A percentile compares a stretch with the other conserved stretches of the same genome.
These are phyloP conservation scores for Aphelinus certus DNA, from an alignment of 1,140 invertebrate species.

Conservation along the genomic window DNA sequence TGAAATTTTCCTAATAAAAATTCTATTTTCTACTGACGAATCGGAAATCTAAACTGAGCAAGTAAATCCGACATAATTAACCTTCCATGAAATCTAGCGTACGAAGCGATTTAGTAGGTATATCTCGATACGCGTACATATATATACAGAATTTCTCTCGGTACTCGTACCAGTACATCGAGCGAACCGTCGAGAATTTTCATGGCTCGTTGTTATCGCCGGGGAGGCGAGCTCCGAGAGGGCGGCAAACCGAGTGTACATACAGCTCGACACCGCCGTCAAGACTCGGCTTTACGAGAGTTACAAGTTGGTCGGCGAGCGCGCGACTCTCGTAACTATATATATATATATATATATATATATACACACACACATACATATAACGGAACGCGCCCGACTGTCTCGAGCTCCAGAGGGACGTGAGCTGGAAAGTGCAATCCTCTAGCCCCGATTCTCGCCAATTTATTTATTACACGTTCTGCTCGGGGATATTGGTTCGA, in stretches of 20 bases:
- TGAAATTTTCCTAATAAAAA: too few relatives aligned
- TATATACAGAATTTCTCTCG: too few relatives aligned
- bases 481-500: background rate
- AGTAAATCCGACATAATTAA: too few relatives aligned
- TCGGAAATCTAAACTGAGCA: too few relatives aligned
- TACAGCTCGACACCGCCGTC: too few relatives aligned
- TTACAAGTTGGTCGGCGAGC: slow-evolving; percentile 29
- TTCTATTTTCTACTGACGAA: too few relatives aligned
- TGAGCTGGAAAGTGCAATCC: slow-evolving; percentile 9
- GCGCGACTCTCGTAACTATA: background rate
- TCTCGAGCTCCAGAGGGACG: too few relatives aligned
- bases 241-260: background rate
- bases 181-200: background rate
- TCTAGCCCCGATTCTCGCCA: background rate
- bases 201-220: slow-evolving; percentile 28
- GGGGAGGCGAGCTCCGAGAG: background rate
- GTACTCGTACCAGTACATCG: background rate
- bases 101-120: too few relatives aligned
- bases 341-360: background rate
- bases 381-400: too few relatives aligned
- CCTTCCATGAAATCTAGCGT: too few relatives aligned
- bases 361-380: background rate
- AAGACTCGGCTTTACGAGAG: slow-evolving; percentile 23
- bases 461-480: slow-evolving; percentile 32
- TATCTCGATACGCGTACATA: too few relatives aligned